Evolutionary conservation across 2,797 vertebrate genomes (phyloP).

Genomic region (Eulemur albifrons): DNA sequence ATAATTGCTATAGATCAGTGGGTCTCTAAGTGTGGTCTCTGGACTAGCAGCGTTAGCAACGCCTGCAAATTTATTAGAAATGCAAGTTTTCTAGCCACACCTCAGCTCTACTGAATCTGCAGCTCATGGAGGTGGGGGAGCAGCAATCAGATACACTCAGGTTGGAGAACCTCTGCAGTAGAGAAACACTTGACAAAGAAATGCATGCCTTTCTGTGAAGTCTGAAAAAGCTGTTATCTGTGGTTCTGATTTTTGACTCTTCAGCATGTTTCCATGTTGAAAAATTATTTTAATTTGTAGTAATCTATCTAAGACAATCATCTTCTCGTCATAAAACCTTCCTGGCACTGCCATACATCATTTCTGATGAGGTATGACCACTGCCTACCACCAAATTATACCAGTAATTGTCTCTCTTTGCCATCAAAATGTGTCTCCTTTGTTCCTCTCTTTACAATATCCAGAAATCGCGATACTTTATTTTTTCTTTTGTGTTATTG

Average conservation of each 20-base stretch:
- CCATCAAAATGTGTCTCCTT: neutral
- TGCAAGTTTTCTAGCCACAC: neutral
- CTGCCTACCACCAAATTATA: neutral
- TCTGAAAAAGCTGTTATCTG: neutral
- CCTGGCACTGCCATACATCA: neutral
- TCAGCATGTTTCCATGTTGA: neutral
- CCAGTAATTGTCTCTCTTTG: neutral
- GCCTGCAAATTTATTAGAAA: neutral
- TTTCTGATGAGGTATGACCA: neutral
- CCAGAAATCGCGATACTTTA: neutral
- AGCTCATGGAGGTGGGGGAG: accelerated
- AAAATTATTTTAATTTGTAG: neutral
- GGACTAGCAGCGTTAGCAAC: neutral
- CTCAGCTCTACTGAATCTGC: neutral
- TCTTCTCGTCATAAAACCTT: neutral
- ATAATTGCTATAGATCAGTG: slow-evolving; percentile 38
- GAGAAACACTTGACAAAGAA: neutral
- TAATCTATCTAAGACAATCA: neutral
- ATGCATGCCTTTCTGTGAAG: neutral
- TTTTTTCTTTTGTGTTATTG: neutral
- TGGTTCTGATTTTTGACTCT: neutral
- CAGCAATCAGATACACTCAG: neutral
- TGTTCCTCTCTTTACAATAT: neutral
- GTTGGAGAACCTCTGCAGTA: neutral
- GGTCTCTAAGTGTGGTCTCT: neutral